Percentiles rank a stretch among this genome's conserved stretches.
phyloP scores from a whole-genome alignment of 2,888 invertebrate species.

The Mimachlamys varia region DNA sequence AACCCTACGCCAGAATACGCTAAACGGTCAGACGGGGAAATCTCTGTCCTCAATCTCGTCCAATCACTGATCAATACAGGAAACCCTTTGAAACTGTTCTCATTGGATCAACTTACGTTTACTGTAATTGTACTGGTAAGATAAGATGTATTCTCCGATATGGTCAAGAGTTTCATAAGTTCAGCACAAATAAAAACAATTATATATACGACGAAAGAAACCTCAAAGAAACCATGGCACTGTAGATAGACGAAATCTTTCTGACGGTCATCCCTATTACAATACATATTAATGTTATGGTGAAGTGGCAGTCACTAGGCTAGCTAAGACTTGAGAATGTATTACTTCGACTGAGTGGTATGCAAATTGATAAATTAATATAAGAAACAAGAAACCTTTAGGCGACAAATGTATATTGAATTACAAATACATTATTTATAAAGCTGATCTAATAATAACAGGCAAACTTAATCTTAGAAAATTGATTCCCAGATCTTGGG shows the following conservation, averaged over 20 bases:
- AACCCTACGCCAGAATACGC: not conserved
- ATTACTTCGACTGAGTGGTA: too few relatives aligned
- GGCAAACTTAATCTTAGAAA: too few relatives aligned
- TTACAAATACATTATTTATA: too few relatives aligned
- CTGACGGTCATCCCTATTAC: not conserved
- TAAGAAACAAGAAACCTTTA: not conserved
- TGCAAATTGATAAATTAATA: too few relatives aligned
- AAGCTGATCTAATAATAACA: too few relatives aligned
- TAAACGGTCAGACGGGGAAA: not conserved
- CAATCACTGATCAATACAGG: not conserved
- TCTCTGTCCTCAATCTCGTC: not conserved
- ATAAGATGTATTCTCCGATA: not conserved
- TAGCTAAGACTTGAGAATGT: too few relatives aligned
- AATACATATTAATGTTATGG: too few relatives aligned
- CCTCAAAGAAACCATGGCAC: not conserved
- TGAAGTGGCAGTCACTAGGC: not conserved
- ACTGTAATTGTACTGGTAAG: conserved; percentile 1
- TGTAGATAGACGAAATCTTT: not conserved
- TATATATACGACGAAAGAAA: not conserved
- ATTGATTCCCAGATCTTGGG: too few relatives aligned
- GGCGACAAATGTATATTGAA: not conserved
- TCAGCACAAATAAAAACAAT: not conserved
- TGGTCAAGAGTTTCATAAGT: not conserved
- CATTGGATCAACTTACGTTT: not conserved
- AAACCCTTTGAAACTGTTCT: not conserved